Conservation (phyloP, 2,113 vertebrate species). For the Tonatia bakeri region DNA sequence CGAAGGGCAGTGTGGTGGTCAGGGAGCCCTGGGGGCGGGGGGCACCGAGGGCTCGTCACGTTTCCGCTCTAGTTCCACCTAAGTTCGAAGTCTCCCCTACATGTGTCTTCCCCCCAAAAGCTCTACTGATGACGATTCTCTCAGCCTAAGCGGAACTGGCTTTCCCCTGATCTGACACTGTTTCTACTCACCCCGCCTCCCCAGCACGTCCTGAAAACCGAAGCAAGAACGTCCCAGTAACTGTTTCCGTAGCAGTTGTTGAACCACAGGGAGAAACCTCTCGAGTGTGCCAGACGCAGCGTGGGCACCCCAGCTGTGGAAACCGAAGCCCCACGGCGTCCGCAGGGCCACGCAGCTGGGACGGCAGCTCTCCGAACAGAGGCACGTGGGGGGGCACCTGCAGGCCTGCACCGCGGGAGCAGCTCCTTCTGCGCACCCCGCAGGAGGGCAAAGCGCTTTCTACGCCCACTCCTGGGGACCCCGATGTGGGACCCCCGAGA, state of each 20-base stretch:
- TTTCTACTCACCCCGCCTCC: background rate
- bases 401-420: background rate
- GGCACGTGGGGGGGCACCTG: background rate
- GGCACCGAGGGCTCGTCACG: background rate
- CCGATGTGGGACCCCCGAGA: background rate
- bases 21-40: background rate
- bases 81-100: background rate
- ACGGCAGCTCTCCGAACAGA: background rate
- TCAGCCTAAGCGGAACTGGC: background rate
- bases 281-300: fast-evolving
- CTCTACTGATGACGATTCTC: background rate
- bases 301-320: background rate
- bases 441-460: background rate
- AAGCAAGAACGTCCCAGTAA: background rate
- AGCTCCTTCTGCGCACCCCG: background rate
- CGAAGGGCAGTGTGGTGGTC: background rate
- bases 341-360: too few species aligned
- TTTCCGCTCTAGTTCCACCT: fast-evolving
- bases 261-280: background rate
- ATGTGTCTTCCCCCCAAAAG: background rate
- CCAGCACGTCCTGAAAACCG: background rate
- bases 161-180: background rate
- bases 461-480: background rate
- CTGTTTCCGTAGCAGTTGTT: background rate
- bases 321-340: background rate